These are phyloP conservation scores for Physocephala rufipes DNA, from an alignment of 2,888 invertebrate genomes.

Conservation along the genomic window DNA sequence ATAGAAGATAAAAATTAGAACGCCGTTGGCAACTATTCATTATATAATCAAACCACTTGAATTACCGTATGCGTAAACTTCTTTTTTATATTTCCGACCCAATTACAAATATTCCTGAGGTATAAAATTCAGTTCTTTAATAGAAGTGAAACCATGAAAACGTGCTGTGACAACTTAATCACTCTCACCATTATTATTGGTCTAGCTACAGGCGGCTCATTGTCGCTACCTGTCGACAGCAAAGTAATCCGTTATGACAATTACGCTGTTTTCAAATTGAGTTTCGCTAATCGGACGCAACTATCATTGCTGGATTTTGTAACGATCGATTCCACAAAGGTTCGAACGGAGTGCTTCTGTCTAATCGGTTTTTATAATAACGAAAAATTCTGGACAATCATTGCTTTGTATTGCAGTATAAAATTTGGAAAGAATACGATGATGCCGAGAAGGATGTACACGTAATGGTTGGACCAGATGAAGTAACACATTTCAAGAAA, in stretches of 20 bases:
- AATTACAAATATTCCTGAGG: background rate
- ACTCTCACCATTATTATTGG: slow-evolving; percentile 33
- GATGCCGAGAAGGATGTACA: slow-evolving; percentile 65
- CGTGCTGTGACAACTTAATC: background rate
- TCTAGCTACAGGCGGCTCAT: slow-evolving; percentile 47
- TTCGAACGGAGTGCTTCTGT: slow-evolving; percentile 30
- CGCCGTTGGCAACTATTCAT: background rate
- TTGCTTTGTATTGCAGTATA: slow-evolving; percentile 47
- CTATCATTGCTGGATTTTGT: slow-evolving; percentile 62
- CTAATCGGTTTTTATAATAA: background rate
- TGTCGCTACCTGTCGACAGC: slow-evolving; percentile 33
- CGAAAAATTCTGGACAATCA: background rate
- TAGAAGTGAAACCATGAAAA: slow-evolving; percentile 39
- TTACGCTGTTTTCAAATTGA: slow-evolving; percentile 57
- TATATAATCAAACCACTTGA: background rate
- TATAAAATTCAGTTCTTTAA: slow-evolving; percentile 22
- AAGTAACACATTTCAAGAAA: slow-evolving; percentile 65
- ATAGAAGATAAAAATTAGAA: background rate
- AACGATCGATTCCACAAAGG: slow-evolving; percentile 50
- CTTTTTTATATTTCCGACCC: no score
- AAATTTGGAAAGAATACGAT: slow-evolving; percentile 59
- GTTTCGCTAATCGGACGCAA: slow-evolving; percentile 67
- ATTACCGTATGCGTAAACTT: background rate
- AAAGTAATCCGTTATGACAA: slow-evolving; percentile 59
- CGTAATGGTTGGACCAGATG: slow-evolving; percentile 72